Conservation (phyloP, 2,888 invertebrate genomes). For the Anthoptus insignis region DNA sequence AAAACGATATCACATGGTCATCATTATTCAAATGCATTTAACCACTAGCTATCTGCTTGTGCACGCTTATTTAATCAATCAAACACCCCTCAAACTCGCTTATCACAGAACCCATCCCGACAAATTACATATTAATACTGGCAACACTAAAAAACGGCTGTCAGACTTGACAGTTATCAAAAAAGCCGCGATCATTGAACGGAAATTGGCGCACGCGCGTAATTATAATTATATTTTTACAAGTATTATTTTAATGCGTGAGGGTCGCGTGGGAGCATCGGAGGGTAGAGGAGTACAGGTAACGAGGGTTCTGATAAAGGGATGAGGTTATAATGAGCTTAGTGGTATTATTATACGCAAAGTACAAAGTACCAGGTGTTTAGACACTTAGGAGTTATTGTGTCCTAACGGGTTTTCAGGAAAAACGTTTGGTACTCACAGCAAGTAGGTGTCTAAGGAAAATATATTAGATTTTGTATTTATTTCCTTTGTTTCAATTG, state of each 20-base stretch:
- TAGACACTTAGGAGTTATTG: no score
- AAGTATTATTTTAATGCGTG: slow-evolving; percentile 71
- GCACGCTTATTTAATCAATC: slow-evolving; percentile 85
- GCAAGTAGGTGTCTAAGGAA: no score
- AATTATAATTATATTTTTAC: slow-evolving; percentile 83
- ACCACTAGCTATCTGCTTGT: slow-evolving; percentile 73
- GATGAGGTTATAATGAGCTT: slow-evolving; percentile 74
- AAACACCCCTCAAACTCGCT: slow-evolving; percentile 71
- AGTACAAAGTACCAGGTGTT: slow-evolving; percentile 66
- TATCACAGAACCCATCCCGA: slow-evolving; percentile 76
- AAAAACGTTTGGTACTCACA: no score
- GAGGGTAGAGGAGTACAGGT: slow-evolving; percentile 66
- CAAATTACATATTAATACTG: slow-evolving; percentile 84
- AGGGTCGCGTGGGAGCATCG: slow-evolving; percentile 73
- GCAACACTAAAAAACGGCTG: slow-evolving; percentile 76
- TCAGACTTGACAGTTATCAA: slow-evolving; percentile 69
- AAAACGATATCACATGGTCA: slow-evolving; percentile 53
- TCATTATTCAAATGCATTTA: slow-evolving; percentile 71
- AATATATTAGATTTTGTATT: no score
- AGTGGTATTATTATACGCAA: slow-evolving; percentile 57
- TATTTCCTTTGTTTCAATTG: no score
- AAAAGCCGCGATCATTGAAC: slow-evolving; percentile 60
- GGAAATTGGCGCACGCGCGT: slow-evolving; percentile 78
- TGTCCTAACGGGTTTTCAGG: no score
- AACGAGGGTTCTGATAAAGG: slow-evolving; percentile 56